Evolutionary conservation across 2,797 vertebrate species (phyloP).

Genomic region (Propithecus deckenii): DNA sequence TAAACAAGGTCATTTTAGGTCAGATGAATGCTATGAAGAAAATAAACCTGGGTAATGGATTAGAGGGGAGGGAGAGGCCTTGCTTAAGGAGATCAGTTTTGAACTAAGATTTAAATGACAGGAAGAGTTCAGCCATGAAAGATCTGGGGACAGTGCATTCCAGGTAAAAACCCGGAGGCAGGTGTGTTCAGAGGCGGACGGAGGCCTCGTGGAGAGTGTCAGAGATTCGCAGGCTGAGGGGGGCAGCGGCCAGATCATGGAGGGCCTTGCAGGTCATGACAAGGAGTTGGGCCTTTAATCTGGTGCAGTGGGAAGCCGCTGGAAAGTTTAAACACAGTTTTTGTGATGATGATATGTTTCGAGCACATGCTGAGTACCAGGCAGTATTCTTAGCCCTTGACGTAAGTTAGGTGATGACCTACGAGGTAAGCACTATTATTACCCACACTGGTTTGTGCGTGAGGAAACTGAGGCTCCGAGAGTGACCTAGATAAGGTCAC

Average conservation of each 20-base stretch:
- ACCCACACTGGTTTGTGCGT: neutral
- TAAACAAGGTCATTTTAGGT: neutral
- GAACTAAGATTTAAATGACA: neutral
- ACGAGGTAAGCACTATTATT: neutral
- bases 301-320: fast-evolving
- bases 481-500: neutral
- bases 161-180: neutral
- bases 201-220: fast-evolving
- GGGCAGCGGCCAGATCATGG: neutral
- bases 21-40: neutral
- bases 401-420: neutral
- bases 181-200: neutral
- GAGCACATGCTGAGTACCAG: neutral
- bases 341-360: fast-evolving
- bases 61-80: neutral
- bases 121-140: neutral
- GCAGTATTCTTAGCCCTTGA: neutral
- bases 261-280: neutral
- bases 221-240: fast-evolving
- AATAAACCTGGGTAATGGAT: neutral
- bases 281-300: neutral
- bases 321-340: neutral
- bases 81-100: neutral
- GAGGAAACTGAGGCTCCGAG: neutral
- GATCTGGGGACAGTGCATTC: neutral